A percentile compares a stretch with the other conserved stretches of the same genome.
phyloP scores from a whole-genome alignment of 2,113 vertebrate genomes.

The Poeciliopsis retropinna region DNA sequence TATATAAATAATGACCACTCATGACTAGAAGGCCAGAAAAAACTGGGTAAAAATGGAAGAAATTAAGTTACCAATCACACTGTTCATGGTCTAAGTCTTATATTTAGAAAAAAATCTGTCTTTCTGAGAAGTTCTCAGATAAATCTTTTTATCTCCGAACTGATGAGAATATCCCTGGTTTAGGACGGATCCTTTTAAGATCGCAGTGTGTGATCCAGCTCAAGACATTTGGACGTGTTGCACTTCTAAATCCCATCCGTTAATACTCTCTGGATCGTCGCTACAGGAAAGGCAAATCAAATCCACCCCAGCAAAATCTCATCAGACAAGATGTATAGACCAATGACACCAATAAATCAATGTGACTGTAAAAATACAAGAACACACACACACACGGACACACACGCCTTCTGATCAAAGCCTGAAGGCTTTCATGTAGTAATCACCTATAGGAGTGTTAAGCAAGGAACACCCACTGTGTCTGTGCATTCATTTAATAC shows the following conservation, averaged over 20 bases:
- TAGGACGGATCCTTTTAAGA: conserved; percentile 55
- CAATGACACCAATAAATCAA: conserved; percentile 53
- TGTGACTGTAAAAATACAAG: conserved; percentile 11
- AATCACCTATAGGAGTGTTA: conserved; percentile 53
- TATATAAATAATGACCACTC: background rate
- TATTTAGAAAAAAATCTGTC: conserved; percentile 7
- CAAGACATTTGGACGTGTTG: conserved; percentile 54
- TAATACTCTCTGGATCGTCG: conserved; percentile 48
- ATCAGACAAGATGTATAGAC: conserved; percentile 55
- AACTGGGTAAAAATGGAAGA: too few species aligned
- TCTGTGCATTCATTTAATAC: conserved; percentile 38
- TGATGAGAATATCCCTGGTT: conserved; percentile 56
- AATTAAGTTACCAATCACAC: background rate
- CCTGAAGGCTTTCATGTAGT: conserved; percentile 41
- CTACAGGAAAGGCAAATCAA: conserved; percentile 52
- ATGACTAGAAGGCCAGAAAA: background rate
- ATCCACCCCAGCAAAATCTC: conserved; percentile 51
- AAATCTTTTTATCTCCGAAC: conserved; percentile 47
- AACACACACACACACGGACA: conserved; percentile 6
- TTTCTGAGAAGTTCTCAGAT: conserved; percentile 45
- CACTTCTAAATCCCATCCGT: conserved; percentile 52
- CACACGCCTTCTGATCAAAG: conserved; percentile 34
- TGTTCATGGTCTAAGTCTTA: conserved; percentile 5
- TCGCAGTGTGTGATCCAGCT: conserved; percentile 57
- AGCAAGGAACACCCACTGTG: conserved; percentile 34